Percentiles rank a stretch among this genome's conserved stretches.
Conservation (phyloP, 2,797 vertebrate species). For the Propithecus deckenii region DNA sequence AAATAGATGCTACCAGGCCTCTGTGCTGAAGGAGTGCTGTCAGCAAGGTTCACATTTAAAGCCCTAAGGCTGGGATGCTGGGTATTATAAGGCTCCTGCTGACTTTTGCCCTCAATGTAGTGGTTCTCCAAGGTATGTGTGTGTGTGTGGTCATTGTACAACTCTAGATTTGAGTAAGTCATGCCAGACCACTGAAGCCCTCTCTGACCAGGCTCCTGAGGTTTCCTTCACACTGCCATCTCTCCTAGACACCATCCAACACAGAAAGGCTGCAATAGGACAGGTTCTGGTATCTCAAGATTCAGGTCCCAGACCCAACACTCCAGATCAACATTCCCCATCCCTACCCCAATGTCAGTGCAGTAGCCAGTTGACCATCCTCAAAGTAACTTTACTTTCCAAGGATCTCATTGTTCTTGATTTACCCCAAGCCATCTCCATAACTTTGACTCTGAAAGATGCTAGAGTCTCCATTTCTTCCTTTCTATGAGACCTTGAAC, state of each 20-base stretch:
- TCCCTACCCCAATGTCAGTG: not conserved
- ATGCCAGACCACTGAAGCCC: not conserved
- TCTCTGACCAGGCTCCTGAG: not conserved
- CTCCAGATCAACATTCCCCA: not conserved
- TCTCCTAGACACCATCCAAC: not conserved
- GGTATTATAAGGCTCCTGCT: not conserved
- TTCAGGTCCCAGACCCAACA: not conserved
- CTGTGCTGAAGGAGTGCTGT: not conserved
- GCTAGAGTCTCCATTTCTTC: not conserved
- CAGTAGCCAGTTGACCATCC: not conserved
- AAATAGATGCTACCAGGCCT: fast-evolving
- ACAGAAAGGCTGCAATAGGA: not conserved
- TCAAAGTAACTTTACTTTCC: not conserved
- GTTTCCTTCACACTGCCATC: fast-evolving
- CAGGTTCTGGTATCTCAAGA: too few relatives aligned
- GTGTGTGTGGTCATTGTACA: too few relatives aligned
- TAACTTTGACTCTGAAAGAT: not conserved
- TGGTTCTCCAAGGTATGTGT: not conserved
- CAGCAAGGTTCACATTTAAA: not conserved
- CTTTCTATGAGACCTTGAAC: not conserved
- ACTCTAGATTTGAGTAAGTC: not conserved
- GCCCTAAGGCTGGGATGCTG: not conserved
- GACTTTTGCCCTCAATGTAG: not conserved
- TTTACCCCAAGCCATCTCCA: not conserved
- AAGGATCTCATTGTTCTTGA: not conserved